Percentiles rank a stretch among this genome's conserved stretches.
These are phyloP conservation scores for Caiman crocodilus DNA, from an alignment of 2,797 vertebrate genomes.

Conservation along the genomic window DNA sequence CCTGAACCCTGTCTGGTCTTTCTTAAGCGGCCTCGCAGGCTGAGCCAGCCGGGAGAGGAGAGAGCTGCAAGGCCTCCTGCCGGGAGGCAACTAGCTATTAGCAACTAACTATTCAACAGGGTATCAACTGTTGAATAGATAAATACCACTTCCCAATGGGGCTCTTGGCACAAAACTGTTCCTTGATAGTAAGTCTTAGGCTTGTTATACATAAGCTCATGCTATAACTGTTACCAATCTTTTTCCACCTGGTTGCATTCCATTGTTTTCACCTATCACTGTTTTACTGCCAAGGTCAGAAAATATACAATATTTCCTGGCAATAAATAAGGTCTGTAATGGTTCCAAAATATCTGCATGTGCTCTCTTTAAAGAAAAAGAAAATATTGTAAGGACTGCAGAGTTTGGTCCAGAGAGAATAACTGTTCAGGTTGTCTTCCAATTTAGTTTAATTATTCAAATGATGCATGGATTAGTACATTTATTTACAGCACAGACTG, in stretches of 20 bases:
- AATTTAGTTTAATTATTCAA: neutral
- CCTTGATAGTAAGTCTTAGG: rapidly evolving
- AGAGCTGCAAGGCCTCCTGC: too few relatives aligned
- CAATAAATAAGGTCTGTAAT: neutral
- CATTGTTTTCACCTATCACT: neutral
- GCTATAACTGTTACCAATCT: neutral
- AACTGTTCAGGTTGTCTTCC: neutral
- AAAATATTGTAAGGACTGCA: neutral
- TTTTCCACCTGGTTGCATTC: neutral
- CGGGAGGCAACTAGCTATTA: too few relatives aligned
- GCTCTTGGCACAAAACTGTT: rapidly evolving
- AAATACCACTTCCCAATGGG: neutral
- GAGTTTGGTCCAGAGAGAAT: neutral
- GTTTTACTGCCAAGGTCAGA: neutral
- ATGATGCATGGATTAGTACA: neutral
- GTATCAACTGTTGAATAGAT: rapidly evolving
- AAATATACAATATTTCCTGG: neutral
- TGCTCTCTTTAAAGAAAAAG: neutral
- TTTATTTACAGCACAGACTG: neutral
- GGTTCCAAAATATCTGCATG: rapidly evolving
- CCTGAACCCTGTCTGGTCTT: too few relatives aligned
- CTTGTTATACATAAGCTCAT: neutral
- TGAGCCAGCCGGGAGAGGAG: neutral
- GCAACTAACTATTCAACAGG: too few relatives aligned
- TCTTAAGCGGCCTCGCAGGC: too few relatives aligned